Base-by-base conservation (phyloP, 2,797 vertebrate species). In the Sciurus carolinensis region DNA sequence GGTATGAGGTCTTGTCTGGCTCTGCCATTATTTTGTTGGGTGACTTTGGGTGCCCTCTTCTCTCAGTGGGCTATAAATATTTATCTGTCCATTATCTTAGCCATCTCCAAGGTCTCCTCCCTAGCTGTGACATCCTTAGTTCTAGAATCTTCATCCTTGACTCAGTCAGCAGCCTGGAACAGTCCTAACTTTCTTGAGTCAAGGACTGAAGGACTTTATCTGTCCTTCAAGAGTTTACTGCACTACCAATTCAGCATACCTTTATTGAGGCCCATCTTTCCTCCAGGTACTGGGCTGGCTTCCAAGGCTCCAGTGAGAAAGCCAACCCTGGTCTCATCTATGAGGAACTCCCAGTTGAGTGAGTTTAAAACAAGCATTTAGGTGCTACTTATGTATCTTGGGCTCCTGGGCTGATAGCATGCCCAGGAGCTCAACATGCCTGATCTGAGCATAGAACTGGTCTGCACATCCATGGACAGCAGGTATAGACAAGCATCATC, bases 121-220 rank as follows among this genome's bases (percentile, higher is more conserved):
- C 26, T 90, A n/a, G 7, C 8, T 66, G 14, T 88, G 54, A 36
- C 33, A 44, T 75, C 13, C 57, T 87, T 64, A 87, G 22, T 77
- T 76, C 73, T 92, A 71, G 13, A 20, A 59, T 94, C 54, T 64
- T 44, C 92, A 81, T 66, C 12, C 7, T 42, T 33, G 10, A 44
- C 44, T 88, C 50, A 59, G 6, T 85, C 9, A 47, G 54, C 89
- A 79, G 30, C 28, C 33, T 86, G 62, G 22, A 30, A 62, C 14
- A 33, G 44, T 88, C 39, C 47, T 95, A 73, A 91, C 26, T 84
- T 75, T 79, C 76, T 93, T 83, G 10, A 96, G 71, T 50, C 62
- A 86, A 47, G 44, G 44, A 47, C 44, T 44, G 36, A 79, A 87
- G 33, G 66, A 86, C 79, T 90, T 91, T 50, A 86, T 71, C 26